Evolutionary conservation across 2,797 vertebrate species (phyloP).

Genomic region (Ceyx erithaca): DNA sequence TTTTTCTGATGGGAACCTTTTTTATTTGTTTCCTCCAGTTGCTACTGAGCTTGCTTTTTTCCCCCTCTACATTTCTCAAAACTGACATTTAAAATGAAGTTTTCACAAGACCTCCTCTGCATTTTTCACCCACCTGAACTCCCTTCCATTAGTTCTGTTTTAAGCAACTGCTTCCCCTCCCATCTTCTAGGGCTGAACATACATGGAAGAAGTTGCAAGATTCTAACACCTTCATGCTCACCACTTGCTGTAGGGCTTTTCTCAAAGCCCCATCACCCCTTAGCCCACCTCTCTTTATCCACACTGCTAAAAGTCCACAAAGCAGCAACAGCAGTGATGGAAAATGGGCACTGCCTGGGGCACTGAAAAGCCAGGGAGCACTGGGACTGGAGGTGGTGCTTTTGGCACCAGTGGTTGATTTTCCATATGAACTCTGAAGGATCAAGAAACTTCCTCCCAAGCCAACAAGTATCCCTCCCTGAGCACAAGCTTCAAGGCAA

Average conservation of each 20-base stretch:
- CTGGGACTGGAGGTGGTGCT: background rate
- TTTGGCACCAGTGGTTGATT: background rate
- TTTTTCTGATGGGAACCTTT: background rate
- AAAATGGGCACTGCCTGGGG: rapidly evolving
- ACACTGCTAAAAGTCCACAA: background rate
- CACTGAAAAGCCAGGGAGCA: background rate
- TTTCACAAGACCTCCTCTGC: background rate
- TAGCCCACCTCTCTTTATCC: too few species aligned
- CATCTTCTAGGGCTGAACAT: rapidly evolving
- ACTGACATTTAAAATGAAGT: background rate
- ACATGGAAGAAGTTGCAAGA: rapidly evolving
- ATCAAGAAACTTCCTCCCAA: background rate
- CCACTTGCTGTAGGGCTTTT: background rate
- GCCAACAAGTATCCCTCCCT: rapidly evolving
- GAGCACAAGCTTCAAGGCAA: background rate
- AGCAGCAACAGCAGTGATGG: background rate
- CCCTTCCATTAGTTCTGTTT: background rate
- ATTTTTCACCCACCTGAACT: background rate
- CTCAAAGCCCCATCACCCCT: background rate
- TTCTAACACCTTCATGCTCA: background rate
- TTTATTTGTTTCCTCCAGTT: background rate
- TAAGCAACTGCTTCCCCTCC: background rate
- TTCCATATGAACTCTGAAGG: background rate
- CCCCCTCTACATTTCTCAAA: background rate
- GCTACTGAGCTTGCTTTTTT: background rate